Conservation (phyloP, 37 sponge, comb jelly and placozoan species). For the Cliona cf. orientalis region DNA sequence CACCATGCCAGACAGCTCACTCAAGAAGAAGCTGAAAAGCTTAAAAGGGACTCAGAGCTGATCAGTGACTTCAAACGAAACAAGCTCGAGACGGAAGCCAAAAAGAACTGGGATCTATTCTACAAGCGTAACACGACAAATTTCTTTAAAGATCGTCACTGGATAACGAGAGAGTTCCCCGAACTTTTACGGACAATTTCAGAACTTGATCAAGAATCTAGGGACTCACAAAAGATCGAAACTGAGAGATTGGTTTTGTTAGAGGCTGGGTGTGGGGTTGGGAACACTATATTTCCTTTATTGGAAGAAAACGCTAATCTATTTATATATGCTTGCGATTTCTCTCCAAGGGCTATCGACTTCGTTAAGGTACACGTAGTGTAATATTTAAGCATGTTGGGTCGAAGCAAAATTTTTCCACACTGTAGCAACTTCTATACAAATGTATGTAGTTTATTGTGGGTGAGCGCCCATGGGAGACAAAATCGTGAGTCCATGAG, state of each 20-base stretch:
- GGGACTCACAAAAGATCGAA: background rate
- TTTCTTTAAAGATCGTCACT: constrained; percentile 98
- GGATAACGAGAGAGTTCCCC: constrained; percentile 94
- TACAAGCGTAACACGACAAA: constrained; percentile 94
- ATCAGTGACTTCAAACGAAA: constrained; percentile 77
- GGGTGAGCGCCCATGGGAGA: too few species aligned
- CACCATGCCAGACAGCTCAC: constrained; percentile 55
- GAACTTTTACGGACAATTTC: constrained; percentile 59
- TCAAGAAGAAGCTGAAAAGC: constrained; percentile 49
- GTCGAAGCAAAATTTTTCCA: too few species aligned
- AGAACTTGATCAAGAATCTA: background rate
- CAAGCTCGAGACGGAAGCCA: constrained; percentile 91
- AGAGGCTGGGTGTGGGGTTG: constrained; percentile 98
- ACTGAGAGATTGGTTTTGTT: constrained; percentile 45
- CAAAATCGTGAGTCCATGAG: too few species aligned
- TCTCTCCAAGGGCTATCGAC: constrained; percentile 94
- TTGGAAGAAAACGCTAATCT: constrained; percentile 78
- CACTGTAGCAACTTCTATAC: too few species aligned
- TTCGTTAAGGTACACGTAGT: constrained; percentile 84
- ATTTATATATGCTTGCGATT: constrained; percentile 95
- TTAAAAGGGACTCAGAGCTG: constrained; percentile 55
- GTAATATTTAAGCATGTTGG: too few species aligned
- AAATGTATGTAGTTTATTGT: too few species aligned
- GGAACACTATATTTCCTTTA: constrained; percentile 92
- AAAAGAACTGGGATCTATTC: constrained; percentile 97